Evolutionary conservation across 2,797 vertebrate species (phyloP), one percentile per base, ranked within the genome.

Genomic region (Thaleichthys pacificus): DNA sequence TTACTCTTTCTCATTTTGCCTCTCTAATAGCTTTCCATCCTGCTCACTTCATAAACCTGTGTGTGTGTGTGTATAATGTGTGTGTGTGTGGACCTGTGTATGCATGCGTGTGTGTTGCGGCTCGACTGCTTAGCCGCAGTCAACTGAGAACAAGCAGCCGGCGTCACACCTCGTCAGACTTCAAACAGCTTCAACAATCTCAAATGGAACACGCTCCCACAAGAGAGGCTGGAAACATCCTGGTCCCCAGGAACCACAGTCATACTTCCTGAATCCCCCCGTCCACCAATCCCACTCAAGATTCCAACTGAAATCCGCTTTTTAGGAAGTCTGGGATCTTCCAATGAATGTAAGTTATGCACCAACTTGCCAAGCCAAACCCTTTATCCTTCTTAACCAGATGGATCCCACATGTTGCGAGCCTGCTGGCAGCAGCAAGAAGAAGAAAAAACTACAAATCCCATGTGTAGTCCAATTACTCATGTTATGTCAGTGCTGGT

Each of bases 401-500:
- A 74, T 21, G 22, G 58, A 68, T 51, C 73, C 49, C 3, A 54
- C 30, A 47, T 5, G 3, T 56, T 51, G 5, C 4, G 4, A 51
- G 32, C 21, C 38, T 58, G 61, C 66, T 57, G n/a, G 14, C 24
- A 70, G 73, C 30, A 30, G 66, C 22, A 57, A 42, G 38, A 42
- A 12, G 38, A 42, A 42, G 11, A 42, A 42, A 42, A 73, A 76
- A 80, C 71, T 61, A 57, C 62, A 72, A 70, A 78, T 61, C 63
- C 64, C 21, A 19, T 21, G 66, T 73, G 26, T 42, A 17, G 19
- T 12, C 17, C 61, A 24, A 58, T 56, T 68, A 63, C 73, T 21
- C 56, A 57, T 75, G 60, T 49, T 42, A 24, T 77, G 73, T 70
- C 42, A 35, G 72, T 32, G 32, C 15, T 76, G 30, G 68, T 42